Conservation (phyloP, 2,888 invertebrate species). For the Drosophila niveifrons region DNA sequence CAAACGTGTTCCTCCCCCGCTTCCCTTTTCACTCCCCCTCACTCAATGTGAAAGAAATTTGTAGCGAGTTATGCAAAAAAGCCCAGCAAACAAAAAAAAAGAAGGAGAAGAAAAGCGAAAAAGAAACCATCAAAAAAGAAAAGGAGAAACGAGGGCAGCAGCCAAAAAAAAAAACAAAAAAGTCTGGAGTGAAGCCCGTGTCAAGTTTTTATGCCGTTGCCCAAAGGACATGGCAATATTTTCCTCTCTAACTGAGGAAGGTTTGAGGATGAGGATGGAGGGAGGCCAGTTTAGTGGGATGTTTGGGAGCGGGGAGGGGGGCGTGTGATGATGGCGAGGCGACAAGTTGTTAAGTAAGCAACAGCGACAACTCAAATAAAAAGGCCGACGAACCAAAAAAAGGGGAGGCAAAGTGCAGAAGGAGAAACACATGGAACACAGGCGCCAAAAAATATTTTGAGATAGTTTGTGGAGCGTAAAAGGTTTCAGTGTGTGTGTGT, state of each 20-base stretch:
- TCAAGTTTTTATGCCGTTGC: conserved; percentile 74
- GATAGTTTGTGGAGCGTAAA: conserved; percentile 63
- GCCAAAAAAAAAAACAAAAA: not conserved
- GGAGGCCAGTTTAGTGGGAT: not conserved
- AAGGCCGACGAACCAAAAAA: conserved; percentile 31
- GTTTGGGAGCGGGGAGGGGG: not conserved
- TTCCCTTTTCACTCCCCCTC: not conserved
- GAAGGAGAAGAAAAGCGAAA: not conserved
- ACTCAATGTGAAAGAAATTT: conserved; percentile 56
- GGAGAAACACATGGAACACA: not conserved
- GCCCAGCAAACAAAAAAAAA: conserved; percentile 32
- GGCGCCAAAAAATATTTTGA: conserved; percentile 39
- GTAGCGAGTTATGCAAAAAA: conserved; percentile 78
- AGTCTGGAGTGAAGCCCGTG: conserved; percentile 53
- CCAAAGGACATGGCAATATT: conserved; percentile 72
- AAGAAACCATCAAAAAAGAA: conserved; percentile 30
- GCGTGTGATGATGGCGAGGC: conserved; percentile 44
- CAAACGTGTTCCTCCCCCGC: conserved; percentile 1
- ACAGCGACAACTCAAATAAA: conserved; percentile 74
- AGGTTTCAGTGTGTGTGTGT: conserved; percentile 11
- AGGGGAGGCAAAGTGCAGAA: too few relatives aligned
- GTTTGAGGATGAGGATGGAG: not conserved
- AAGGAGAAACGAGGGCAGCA: not conserved
- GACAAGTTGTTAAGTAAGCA: conserved; percentile 80
- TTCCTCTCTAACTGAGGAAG: not conserved